Evolutionary conservation across 2,888 invertebrate genomes (phyloP).

Genomic region (Hipparchia sbordonii): DNA sequence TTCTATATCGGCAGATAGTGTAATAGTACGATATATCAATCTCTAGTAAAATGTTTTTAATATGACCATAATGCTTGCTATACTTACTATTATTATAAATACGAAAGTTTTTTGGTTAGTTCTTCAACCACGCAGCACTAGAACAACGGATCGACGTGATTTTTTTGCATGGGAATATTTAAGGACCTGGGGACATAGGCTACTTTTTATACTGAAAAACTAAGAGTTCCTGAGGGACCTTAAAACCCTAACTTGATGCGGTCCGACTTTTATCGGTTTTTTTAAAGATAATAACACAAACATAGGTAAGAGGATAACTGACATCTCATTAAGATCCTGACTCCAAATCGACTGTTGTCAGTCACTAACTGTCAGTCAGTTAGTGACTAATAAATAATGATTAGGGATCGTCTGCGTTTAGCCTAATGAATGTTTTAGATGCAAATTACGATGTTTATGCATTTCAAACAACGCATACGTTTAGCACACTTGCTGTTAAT

Average conservation of each 20-base stretch:
- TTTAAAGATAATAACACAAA: neutral
- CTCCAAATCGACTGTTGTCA: neutral
- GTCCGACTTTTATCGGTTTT: neutral
- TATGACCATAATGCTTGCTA: too few species aligned
- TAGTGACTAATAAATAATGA: neutral
- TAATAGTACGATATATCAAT: neutral
- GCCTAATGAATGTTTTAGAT: neutral
- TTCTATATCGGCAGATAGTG: neutral
- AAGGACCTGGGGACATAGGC: too few species aligned
- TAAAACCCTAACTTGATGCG: too few species aligned
- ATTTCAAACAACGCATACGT: neutral
- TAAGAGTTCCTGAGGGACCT: too few species aligned
- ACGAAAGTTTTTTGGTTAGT: too few species aligned
- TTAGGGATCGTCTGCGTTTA: neutral
- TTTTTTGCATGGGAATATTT: too few species aligned
- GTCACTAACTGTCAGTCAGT: neutral
- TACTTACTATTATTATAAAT: too few species aligned
- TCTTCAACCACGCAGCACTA: too few species aligned
- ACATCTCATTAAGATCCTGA: neutral
- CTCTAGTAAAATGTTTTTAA: neutral
- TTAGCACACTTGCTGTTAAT: conserved; percentile 5
- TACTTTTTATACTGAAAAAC: too few species aligned
- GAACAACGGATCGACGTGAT: too few species aligned
- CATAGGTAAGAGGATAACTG: too few species aligned
- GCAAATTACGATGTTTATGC: conserved; percentile 9